phyloP scores from a whole-genome alignment of 2,113 vertebrate genomes.

The Saccopteryx leptura region DNA sequence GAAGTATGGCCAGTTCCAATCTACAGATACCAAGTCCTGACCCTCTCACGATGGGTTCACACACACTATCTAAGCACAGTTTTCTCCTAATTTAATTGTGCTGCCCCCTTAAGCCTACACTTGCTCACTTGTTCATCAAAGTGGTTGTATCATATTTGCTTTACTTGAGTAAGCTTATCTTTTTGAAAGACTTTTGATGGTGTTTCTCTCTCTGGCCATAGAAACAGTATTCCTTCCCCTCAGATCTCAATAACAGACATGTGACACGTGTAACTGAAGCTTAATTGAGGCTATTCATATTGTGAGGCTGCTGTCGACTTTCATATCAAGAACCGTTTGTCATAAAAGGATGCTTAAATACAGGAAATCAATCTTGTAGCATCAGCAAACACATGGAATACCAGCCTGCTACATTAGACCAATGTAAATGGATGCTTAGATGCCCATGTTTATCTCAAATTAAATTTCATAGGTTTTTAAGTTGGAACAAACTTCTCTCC shows the following conservation, averaged over 20 bases:
- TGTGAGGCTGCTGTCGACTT: slow-evolving; percentile 82
- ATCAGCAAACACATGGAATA: slow-evolving; percentile 61
- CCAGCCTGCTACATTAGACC: slow-evolving; percentile 8
- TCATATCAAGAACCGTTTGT: slow-evolving; percentile 79
- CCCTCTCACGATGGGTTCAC: neutral
- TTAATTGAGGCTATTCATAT: slow-evolving; percentile 80
- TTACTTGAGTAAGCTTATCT: slow-evolving; percentile 41
- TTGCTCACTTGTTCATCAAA: slow-evolving; percentile 44
- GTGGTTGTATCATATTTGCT: neutral
- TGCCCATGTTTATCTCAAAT: neutral
- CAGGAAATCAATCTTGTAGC: slow-evolving; percentile 83
- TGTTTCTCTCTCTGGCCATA: slow-evolving; percentile 21
- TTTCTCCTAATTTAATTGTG: neutral
- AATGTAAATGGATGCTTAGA: slow-evolving; percentile 8
- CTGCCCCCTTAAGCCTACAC: slow-evolving; percentile 14
- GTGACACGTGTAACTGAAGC: slow-evolving; percentile 75
- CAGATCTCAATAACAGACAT: slow-evolving; percentile 80
- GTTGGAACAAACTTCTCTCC: neutral
- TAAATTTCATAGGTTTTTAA: slow-evolving; percentile 58
- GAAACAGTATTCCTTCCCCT: slow-evolving; percentile 69
- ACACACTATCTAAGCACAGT: neutral
- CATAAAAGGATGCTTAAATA: slow-evolving; percentile 81
- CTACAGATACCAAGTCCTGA: neutral
- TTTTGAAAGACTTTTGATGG: slow-evolving; percentile 65
- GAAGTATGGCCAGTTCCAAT: neutral